Base-by-base conservation (phyloP, 2,888 invertebrate genomes). In the Venusia cambrica region DNA sequence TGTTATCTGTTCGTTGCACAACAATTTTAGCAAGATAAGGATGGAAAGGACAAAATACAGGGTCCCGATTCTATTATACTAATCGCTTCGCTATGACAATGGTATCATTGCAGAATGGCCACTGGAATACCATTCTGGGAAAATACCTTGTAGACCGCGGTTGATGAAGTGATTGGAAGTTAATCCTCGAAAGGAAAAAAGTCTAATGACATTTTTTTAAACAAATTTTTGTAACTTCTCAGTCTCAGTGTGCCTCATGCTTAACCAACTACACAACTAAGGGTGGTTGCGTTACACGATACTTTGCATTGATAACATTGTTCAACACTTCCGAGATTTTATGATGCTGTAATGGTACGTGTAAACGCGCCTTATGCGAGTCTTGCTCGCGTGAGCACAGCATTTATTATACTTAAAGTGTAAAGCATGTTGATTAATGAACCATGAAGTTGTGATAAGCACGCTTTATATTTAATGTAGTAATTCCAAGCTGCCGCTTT, bases 241-340 rank as follows among this genome's bases (percentile, higher is more conserved):
- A n/a, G n/a, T 10, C 57, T 40, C 38, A 47, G 36, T 71, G 62
- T 55, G 17, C 32, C 49, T 21, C 57, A 13, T 24, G 1, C 62
- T 25, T 57, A 30, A 51, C 10, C 30, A 43, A 42, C 53, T 43
- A 38, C 55, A 57, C 46, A 51, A 73, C 74, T 66, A 68, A 70
- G 63, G 67, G 66, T 56, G 55, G 57, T 53, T 42, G 54, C 49
- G 67, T 64, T 62, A 77, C 69, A 73, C 56, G 76, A 76, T 73
- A 74, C 73, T 79, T 72, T 65, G 57, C 70, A 69, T 73, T 70
- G 79, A 79, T 79, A 78, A 78, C 72, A 77, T 77, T 80, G 77
- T 80, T 74, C 61, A 69, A 71, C 73, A 75, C 65, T 73, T 65
- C 50, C 38, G 56, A 69, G 64, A 70, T 77, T 77, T 76, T 72